phyloP scores from a whole-genome alignment of 2,113 vertebrate species.

The Plecotus auritus region DNA sequence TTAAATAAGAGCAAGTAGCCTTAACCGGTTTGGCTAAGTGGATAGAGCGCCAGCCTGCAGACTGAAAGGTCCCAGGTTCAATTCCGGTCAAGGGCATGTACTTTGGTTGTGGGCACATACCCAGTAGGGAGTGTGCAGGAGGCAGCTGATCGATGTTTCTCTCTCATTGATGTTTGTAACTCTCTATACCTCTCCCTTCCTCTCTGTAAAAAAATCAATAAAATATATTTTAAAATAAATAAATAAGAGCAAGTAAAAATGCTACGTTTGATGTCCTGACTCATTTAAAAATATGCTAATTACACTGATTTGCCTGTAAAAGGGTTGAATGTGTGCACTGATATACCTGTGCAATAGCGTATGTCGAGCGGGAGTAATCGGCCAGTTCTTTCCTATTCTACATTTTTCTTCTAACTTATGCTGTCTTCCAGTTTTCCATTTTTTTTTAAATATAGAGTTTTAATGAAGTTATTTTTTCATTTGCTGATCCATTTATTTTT shows the following conservation, averaged over 20 bases:
- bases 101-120: no score
- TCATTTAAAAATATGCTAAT: slow-evolving; percentile 38
- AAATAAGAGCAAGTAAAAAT: slow-evolving; percentile 36
- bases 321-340: neutral
- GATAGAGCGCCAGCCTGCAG: no score
- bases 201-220: no score
- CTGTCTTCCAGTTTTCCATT: neutral
- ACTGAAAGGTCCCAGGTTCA: no score
- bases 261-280: neutral
- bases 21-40: no score
- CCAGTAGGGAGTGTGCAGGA: no score
- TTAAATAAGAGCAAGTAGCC: slow-evolving; percentile 1
- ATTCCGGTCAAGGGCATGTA: no score
- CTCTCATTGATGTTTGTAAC: no score
- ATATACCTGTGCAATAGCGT: neutral
- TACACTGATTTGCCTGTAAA: neutral
- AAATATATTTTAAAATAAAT: no score
- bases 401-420: neutral
- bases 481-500: neutral
- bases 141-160: no score
- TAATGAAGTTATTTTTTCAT: neutral
- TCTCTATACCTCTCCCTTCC: no score
- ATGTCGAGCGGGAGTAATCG: neutral
- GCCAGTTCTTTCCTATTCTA: neutral
- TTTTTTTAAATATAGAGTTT: neutral